Percentiles rank a stretch among this genome's conserved stretches.
These are phyloP conservation scores for Chrysolina oricalcia DNA, from an alignment of 2,888 invertebrate species.

Conservation along the genomic window DNA sequence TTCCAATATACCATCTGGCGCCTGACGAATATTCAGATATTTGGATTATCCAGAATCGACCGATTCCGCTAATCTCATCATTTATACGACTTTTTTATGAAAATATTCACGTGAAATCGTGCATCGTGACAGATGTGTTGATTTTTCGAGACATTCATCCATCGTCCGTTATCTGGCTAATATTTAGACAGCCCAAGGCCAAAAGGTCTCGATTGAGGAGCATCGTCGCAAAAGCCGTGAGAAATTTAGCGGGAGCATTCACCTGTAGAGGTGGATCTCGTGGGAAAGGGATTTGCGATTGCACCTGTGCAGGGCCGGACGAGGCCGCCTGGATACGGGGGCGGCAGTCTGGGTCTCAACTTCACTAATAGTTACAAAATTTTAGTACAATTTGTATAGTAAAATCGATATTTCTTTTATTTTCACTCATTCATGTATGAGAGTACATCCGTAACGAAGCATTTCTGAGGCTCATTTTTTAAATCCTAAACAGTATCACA, in stretches of 20 bases:
- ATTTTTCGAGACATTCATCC: slow-evolving; percentile 12
- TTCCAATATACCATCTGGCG: slow-evolving; percentile 4
- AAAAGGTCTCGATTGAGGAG: slow-evolving; percentile 31
- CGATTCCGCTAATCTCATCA: neutral
- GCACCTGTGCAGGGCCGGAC: neutral
- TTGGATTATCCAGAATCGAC: neutral
- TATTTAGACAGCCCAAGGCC: slow-evolving; percentile 16
- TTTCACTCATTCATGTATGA: too few species aligned
- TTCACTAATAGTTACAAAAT: too few species aligned
- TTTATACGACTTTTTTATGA: slow-evolving; percentile 7
- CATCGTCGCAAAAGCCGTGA: slow-evolving; percentile 52
- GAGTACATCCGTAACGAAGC: too few species aligned
- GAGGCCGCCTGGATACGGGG: neutral
- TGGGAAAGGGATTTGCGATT: slow-evolving; percentile 50
- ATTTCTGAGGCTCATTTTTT: too few species aligned
- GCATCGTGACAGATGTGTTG: slow-evolving; percentile 17
- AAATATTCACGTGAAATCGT: neutral
- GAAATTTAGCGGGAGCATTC: slow-evolving; percentile 57
- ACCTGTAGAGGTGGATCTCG: slow-evolving; percentile 56
- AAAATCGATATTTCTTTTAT: too few species aligned
- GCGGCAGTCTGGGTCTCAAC: too few species aligned
- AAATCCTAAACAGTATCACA: too few species aligned
- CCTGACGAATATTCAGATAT: neutral
- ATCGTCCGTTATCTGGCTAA: slow-evolving; percentile 9
- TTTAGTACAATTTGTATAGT: too few species aligned